A percentile compares a stretch with the other conserved stretches of the same genome.
These are phyloP conservation scores for Tenthredo notha DNA, from an alignment of 2,888 invertebrate genomes.

Conservation along the genomic window DNA sequence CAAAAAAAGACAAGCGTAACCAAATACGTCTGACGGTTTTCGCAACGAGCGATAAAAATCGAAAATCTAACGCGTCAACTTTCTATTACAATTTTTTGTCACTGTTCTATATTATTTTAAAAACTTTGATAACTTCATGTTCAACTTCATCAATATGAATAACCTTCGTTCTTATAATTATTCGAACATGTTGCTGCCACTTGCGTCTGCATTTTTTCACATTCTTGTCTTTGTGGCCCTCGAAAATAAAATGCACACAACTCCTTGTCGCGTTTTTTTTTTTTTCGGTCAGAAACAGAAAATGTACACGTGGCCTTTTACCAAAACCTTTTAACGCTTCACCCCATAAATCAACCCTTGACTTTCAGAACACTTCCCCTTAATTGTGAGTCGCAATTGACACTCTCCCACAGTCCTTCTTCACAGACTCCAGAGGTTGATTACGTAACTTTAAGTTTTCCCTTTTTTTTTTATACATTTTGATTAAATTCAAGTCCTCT, in stretches of 20 bases:
- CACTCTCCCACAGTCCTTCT: not conserved
- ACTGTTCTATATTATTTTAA: no score
- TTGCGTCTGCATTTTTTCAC: constrained; percentile 7
- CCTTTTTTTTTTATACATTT: not conserved
- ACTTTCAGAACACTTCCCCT: constrained; percentile 4
- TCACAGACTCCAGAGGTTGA: not conserved
- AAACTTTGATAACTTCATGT: no score
- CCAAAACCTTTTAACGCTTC: not conserved
- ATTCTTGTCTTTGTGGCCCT: not conserved
- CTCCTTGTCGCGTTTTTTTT: not conserved
- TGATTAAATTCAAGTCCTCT: not conserved
- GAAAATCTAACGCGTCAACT: no score
- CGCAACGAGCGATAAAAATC: no score
- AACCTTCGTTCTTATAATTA: no score
- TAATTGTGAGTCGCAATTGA: not conserved
- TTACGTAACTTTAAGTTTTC: not conserved
- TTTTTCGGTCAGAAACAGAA: not conserved
- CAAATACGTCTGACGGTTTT: no score
- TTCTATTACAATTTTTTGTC: no score
- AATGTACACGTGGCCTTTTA: not conserved
- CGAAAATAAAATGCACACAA: not conserved
- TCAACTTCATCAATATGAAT: no score
- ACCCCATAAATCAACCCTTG: not conserved
- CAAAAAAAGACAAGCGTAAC: no score
- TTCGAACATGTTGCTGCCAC: not conserved